Evolutionary conservation across 2,797 vertebrate genomes (phyloP).

Genomic region (Muscicapa comitata): DNA sequence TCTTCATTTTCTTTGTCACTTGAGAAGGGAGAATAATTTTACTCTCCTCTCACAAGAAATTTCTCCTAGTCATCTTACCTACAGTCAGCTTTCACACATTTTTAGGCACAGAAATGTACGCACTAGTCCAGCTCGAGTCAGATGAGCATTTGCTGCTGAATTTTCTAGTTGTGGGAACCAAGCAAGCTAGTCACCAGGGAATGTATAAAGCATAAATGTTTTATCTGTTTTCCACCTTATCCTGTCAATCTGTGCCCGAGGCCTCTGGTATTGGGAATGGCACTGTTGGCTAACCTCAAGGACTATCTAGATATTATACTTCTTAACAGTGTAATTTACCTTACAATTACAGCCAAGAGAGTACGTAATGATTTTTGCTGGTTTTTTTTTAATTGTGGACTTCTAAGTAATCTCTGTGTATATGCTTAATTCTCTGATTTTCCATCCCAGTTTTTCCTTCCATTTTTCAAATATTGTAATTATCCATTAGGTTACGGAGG

Average conservation of each 20-base stretch:
- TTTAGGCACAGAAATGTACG: neutral
- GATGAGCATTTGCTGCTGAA: neutral
- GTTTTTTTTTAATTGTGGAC: accelerated
- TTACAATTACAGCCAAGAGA: neutral
- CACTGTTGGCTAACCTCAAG: neutral
- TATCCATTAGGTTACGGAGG: neutral
- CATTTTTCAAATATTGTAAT: neutral
- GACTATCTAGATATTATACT: neutral
- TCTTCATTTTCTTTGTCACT: slow-evolving; percentile 7
- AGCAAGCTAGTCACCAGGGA: neutral
- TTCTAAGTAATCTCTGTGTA: neutral
- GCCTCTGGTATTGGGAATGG: neutral
- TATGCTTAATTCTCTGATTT: neutral
- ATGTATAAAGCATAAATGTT: neutral
- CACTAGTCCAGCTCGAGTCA: neutral
- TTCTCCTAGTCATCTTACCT: neutral
- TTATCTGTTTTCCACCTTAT: neutral
- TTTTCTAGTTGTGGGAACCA: neutral
- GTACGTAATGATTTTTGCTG: neutral
- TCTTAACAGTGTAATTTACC: neutral
- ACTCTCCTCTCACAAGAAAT: neutral
- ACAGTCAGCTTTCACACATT: neutral
- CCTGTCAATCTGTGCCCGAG: neutral
- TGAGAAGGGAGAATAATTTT: neutral
- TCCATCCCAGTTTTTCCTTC: neutral